Conservation (phyloP, 2,113 vertebrate species). For the Colinus virginianus region DNA sequence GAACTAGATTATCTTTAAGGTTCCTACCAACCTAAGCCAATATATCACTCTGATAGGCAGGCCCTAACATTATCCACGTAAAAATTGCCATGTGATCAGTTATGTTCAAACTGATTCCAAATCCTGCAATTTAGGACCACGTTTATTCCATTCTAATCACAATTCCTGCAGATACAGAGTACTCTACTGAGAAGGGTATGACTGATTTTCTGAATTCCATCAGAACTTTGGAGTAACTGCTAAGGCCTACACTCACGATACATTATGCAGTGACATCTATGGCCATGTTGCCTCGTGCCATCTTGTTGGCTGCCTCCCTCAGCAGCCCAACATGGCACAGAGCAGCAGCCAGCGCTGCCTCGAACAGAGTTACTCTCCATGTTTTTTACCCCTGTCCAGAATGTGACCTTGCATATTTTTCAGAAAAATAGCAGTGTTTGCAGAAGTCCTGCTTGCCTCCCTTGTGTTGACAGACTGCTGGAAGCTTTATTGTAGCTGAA, state of each 20-base stretch:
- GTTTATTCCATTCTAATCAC: neutral
- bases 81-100: neutral
- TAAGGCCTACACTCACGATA: neutral
- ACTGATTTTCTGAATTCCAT: neutral
- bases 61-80: neutral
- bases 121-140: neutral
- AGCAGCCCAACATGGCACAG: neutral
- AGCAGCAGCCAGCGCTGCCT: neutral
- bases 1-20: too few relatives aligned
- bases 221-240: neutral
- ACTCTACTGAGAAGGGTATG: neutral
- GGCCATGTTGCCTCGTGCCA: neutral
- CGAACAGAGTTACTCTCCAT: neutral
- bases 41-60: neutral
- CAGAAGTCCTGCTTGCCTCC: slow-evolving; percentile 12
- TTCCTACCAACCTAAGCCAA: too few relatives aligned
- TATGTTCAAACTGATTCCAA: neutral
- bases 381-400: neutral
- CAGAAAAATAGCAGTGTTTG: neutral
- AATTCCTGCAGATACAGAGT: neutral
- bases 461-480: slow-evolving; percentile 31
- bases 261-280: neutral
- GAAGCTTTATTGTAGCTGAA: slow-evolving; percentile 7
- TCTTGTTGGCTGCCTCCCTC: neutral
- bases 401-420: neutral